A percentile compares a stretch with the other conserved stretches of the same genome.
phyloP scores from a whole-genome alignment of 2,797 vertebrate species.

The Novumbra hubbsi region DNA sequence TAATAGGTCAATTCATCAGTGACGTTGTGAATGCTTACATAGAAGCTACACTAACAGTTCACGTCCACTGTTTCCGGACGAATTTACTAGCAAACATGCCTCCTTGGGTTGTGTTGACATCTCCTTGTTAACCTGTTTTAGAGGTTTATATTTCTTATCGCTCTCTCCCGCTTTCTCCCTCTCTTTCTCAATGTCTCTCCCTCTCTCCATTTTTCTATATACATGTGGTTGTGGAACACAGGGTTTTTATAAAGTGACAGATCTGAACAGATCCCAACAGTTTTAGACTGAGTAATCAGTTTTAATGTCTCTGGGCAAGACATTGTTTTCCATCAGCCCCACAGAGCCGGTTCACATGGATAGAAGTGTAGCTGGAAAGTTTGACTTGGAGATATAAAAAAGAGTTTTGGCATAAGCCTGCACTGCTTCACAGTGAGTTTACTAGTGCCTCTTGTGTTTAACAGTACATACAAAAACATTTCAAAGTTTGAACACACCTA shows the following conservation, averaged over 20 bases:
- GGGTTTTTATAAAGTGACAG: conserved; percentile 28
- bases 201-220: not conserved
- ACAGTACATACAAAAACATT: not conserved
- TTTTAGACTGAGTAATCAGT: conserved; percentile 19
- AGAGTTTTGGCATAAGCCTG: not conserved
- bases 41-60: too few relatives aligned
- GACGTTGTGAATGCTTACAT: too few relatives aligned
- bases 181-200: not conserved
- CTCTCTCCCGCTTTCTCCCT: not conserved
- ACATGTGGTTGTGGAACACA: conserved; percentile 6
- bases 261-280: conserved; percentile 23
- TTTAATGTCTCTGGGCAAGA: conserved; percentile 12
- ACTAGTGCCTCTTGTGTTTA: not conserved
- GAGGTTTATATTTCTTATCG: not conserved
- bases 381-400: not conserved
- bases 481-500: too few relatives aligned
- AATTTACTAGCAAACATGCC: too few relatives aligned
- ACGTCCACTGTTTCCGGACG: too few relatives aligned
- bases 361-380: not conserved
- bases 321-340: conserved; percentile 11
- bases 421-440: not conserved
- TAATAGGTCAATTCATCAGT: too few relatives aligned
- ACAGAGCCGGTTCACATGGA: conserved; percentile 9
- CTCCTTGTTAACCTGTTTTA: too few relatives aligned
- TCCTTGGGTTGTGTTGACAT: too few relatives aligned